Evolutionary conservation across 2,113 vertebrate species (phyloP), one percentile per base, ranked within the genome.

Genomic region (Brachirus orientalis): DNA sequence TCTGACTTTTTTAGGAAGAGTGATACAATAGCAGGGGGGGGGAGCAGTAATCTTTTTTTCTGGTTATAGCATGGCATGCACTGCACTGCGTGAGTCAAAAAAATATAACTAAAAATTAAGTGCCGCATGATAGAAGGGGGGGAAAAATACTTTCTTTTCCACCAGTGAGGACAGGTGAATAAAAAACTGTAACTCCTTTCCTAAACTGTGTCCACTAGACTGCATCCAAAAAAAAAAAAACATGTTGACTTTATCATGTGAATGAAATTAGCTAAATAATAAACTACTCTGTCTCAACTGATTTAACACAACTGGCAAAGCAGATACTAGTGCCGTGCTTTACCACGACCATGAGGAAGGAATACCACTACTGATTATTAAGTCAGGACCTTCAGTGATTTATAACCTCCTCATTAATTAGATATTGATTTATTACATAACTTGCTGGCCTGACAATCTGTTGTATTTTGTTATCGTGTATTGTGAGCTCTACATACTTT

Each of bases 391-490:
- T 48, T 46, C 65, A 51, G 77, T 87, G 87, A 90, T 89, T 89
- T 80, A 86, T 88, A 67, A 63, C 58, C 83, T 69, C 51, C 75
- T 87, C 79, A 87, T 89, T 89, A 89, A 89, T 90, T 90, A 83
- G 63, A 75, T 88, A 91, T 89, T 85, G 88, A 89, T 87, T 87
- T 73, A 86, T 72, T 75, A 64, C 61, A 57, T 72, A 83, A 85
- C 77, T 67, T 84, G 63, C 76, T 87, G 76, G 76, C 71, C 68
- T 85, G 77, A 82, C 72, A 75, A 78, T 82, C 70, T 63, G 63
- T 75, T 77, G 61, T 40, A 60, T 69, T 84, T 75, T 77, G 60
- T 76, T 77, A 68, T 81, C 79, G 63, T 80, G 61, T 75, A 69
- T 55, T 64, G 36, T 69, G 70, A 68, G 65, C 73, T 45, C 77